Conservation (phyloP, 2,797 vertebrate species). For the Chromis chromis region DNA sequence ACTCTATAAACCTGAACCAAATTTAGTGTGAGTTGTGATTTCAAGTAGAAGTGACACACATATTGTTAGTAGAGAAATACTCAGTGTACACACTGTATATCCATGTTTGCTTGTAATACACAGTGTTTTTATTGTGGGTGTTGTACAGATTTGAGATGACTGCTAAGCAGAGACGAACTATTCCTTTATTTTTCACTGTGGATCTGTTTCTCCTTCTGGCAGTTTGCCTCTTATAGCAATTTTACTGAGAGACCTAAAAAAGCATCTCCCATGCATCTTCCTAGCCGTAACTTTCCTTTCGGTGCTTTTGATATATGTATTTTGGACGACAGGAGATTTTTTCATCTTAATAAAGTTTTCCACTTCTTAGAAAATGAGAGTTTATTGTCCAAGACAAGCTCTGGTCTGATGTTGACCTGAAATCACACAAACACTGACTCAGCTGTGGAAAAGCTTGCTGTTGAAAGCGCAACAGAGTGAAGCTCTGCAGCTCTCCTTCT, state of each 20-base stretch:
- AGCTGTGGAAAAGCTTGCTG: slow-evolving; percentile 20
- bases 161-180: not conserved
- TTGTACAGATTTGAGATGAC: no score
- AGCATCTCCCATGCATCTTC: not conserved
- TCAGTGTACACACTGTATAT: not conserved
- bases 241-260: slow-evolving; percentile 5
- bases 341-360: slow-evolving; percentile 7
- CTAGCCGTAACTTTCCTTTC: not conserved
- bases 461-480: slow-evolving; percentile 28
- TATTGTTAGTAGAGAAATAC: slow-evolving; percentile 8
- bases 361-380: slow-evolving; percentile 18
- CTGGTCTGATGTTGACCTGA: slow-evolving; percentile 16
- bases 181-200: not conserved
- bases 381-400: slow-evolving; percentile 23
- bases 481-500: slow-evolving; percentile 27
- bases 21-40: slow-evolving; percentile 8
- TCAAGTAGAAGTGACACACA: slow-evolving; percentile 4
- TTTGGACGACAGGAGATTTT: not conserved
- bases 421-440: slow-evolving; percentile 24
- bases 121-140: not conserved
- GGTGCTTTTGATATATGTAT: not conserved
- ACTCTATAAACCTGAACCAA: slow-evolving; percentile 30
- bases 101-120: not conserved
- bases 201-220: not conserved
- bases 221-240: not conserved